Evolutionary conservation across 2,113 vertebrate species (phyloP).

Genomic region (Laticauda laticaudata): DNA sequence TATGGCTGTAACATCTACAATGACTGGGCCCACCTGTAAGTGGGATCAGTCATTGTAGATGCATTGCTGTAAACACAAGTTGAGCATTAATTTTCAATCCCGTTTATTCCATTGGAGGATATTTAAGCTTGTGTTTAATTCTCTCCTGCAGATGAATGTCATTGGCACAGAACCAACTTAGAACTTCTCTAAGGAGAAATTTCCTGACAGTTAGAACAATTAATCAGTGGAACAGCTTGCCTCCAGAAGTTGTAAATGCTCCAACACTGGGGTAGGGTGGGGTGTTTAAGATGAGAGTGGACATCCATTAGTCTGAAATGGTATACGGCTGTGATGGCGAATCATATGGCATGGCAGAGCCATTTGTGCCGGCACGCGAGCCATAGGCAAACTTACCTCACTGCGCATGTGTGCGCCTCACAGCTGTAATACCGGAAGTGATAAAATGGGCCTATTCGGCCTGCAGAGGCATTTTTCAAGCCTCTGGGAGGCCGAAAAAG

Average conservation of each 20-base stretch:
- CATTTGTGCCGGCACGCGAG: too few relatives aligned
- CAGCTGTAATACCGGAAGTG: too few relatives aligned
- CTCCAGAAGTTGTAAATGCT: neutral
- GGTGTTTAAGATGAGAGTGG: neutral
- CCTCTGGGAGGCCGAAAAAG: too few relatives aligned
- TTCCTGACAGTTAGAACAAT: neutral
- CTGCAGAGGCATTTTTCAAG: too few relatives aligned
- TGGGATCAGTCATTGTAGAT: neutral
- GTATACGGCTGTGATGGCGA: too few relatives aligned
- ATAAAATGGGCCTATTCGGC: too few relatives aligned
- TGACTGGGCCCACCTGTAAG: neutral
- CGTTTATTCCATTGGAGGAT: neutral
- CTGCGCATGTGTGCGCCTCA: too few relatives aligned
- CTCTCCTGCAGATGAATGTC: neutral
- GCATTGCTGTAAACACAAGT: neutral
- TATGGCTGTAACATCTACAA: neutral
- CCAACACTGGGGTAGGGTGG: neutral
- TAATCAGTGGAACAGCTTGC: neutral
- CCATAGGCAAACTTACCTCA: too few relatives aligned
- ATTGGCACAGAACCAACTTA: neutral
- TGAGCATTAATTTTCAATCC: neutral
- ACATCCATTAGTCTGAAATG: neutral
- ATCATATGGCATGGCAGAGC: too few relatives aligned
- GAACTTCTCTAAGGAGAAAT: neutral
- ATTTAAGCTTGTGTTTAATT: neutral